Evolutionary conservation across 2,888 invertebrate species (phyloP), one percentile per base, ranked within the genome.

Genomic region (Megaustenia siamemsis): DNA sequence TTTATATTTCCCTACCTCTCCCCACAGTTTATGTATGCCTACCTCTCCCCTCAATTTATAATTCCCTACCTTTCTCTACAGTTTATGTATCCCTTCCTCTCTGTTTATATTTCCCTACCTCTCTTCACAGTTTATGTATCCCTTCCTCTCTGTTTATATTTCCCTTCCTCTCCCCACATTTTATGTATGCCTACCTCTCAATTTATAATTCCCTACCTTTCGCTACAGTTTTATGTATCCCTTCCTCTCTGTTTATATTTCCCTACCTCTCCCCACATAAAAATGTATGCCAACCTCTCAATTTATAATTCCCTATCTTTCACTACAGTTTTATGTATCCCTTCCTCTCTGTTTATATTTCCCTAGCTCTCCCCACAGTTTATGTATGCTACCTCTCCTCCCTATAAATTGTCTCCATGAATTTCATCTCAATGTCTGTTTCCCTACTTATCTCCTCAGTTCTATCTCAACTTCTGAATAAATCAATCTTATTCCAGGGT

Each of bases 401-500:
- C 49, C 49, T 49, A 18, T 12, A 49, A 12, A 49, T 12, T 49
- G 49, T 49, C 49, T 49, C 10, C 10, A 49, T 49, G 49, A 18
- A 49, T 49, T 49, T 49, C 10, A 18, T 56, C 56, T 56, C 56
- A 18, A 6, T 56, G 24, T 56, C 21, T 56, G 18, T 56, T 15
- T 56, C 3, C n/a, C n/a, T 56, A 21, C n/a, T 3, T 56, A 15
- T 56, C 5, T 56, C 56, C 5, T 15, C n/a, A 1, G 12, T 21
- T 15, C 53, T 53, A 21, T 53, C 53, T 53, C 53, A 53, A 10
- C 53, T 53, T 53, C 1, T 10, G 53, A 10, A 10, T 53, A 10
- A 15, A 10, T 1, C 28, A 83, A 3, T 83, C 82, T 80, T 76
- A 79, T 86, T 82, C 81, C 88, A 91, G 93, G 93, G 60, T 87